A percentile compares a stretch with the other conserved stretches of the same genome.
These are phyloP conservation scores for Nothura maculosa DNA, from an alignment of 2,797 vertebrate genomes.

Conservation along the genomic window DNA sequence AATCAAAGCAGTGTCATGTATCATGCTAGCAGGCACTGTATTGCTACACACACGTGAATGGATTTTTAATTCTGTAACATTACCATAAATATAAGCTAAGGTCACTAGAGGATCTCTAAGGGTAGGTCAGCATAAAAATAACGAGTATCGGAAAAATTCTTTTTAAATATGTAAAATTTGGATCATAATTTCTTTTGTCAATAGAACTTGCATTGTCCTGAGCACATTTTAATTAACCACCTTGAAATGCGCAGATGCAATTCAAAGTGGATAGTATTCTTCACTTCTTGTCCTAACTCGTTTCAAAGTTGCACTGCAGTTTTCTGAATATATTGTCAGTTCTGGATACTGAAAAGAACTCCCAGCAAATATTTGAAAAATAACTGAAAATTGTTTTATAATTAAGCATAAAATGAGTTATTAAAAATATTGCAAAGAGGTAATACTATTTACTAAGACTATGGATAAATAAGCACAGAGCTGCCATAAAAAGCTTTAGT, in stretches of 20 bases:
- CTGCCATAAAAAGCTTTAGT: not conserved
- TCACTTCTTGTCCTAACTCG: constrained; percentile 4
- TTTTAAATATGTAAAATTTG: constrained; percentile 10
- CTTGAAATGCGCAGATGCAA: constrained; percentile 4
- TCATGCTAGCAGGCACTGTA: not conserved
- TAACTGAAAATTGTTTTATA: not conserved
- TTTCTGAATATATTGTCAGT: not conserved
- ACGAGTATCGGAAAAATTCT: constrained; percentile 19
- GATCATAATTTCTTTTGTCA: constrained; percentile 35
- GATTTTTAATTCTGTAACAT: constrained; percentile 12
- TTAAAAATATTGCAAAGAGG: not conserved
- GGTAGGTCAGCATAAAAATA: not conserved
- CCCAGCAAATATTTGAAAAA: not conserved
- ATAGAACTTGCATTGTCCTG: constrained; percentile 24
- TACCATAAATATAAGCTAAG: constrained; percentile 15
- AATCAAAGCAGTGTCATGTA: not conserved
- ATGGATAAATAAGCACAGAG: not conserved
- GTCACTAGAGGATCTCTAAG: not conserved
- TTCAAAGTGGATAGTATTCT: not conserved
- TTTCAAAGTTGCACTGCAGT: not conserved
- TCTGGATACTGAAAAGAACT: not conserved
- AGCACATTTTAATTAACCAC: constrained; percentile 16
- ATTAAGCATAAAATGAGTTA: not conserved
- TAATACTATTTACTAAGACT: not conserved
- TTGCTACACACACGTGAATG: not conserved